These are phyloP conservation scores for Liopterus haemorrhoidalis DNA, from an alignment of 2,888 invertebrate species.

Conservation along the genomic window DNA sequence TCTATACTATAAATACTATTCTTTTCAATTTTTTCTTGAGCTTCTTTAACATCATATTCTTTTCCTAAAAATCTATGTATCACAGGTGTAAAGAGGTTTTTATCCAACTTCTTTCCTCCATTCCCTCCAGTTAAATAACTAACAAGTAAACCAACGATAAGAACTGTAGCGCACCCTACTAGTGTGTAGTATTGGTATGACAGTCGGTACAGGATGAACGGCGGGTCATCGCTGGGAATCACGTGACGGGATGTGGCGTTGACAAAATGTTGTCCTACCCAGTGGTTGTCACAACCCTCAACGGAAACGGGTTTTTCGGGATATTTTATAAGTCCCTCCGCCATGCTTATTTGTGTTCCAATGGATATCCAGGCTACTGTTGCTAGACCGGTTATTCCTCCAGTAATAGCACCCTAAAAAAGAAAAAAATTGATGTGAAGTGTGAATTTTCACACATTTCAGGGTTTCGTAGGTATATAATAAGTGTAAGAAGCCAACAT, in stretches of 20 bases:
- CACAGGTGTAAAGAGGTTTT: constrained; percentile 59
- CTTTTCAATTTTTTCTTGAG: too few species aligned
- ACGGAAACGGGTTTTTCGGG: constrained; percentile 58
- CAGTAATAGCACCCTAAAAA: constrained; percentile 58
- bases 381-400: constrained; percentile 56
- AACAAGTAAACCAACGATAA: constrained; percentile 59
- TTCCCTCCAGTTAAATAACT: constrained; percentile 63
- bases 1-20: too few species aligned
- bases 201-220: constrained; percentile 62
- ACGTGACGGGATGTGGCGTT: constrained; percentile 8
- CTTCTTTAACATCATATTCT: too few species aligned
- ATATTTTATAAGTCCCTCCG: constrained; percentile 55
- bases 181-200: constrained; percentile 75
- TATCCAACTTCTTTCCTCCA: constrained; percentile 53
- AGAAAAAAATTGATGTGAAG: too few species aligned
- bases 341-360: constrained; percentile 63
- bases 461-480: too few species aligned
- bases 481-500: too few species aligned
- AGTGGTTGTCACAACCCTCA: constrained; percentile 49
- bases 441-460: too few species aligned
- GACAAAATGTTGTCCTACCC: constrained; percentile 31
- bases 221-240: constrained; percentile 44
- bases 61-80: constrained; percentile 53
- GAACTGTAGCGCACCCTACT: constrained; percentile 61
- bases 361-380: constrained; percentile 64